Base-by-base conservation (phyloP, 2,888 invertebrate species). In the Diloba caeruleocephala region DNA sequence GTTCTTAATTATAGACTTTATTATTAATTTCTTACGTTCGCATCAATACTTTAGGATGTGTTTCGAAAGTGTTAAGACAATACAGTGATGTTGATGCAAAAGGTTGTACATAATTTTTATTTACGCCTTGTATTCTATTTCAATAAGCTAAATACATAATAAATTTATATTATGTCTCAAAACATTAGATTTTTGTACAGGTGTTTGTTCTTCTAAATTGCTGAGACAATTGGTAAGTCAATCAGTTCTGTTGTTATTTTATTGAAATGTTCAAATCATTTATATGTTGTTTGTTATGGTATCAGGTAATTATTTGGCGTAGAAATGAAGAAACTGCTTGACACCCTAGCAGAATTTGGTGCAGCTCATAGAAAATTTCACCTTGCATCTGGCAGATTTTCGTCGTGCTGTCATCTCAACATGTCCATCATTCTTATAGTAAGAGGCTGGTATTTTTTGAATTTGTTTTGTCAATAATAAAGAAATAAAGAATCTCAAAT, bases 371-470 rank as follows among this genome's bases (percentile, higher is more conserved):
- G 33, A 46, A 56, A 46, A 25, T 29, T 32, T 36, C 42, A 8
- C 29, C 31, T 26, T 36, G 37, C 52, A 44, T 53, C 51, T 39
- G 50, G 49, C 63, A 49, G 63, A 52, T 50, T 44, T 54, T 37
- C 58, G 15, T 62, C 61, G 70, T 57, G 66, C 53, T 59, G 44
- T 62, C 74, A 23, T 52, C 63, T 48, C 77, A 49, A 69, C 81
- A 71, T 64, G 78, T 66, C 67, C 88, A 77, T 63, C 90, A 80
- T 70, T 78, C 69, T 90, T 89, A 92, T 91, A 92, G 92, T 93
- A 93, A 93, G 92, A 89, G 63, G 73, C 84, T 82, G 91, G 93
- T 92, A 91, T 87, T 92, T 90, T 86, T 88, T 85, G 87, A 87
- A 81, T 84, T 87, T 84, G 86, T 86, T 90, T 83, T 90, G 90